Conservation (phyloP, 2,888 invertebrate species). For the Noctua janthina region DNA sequence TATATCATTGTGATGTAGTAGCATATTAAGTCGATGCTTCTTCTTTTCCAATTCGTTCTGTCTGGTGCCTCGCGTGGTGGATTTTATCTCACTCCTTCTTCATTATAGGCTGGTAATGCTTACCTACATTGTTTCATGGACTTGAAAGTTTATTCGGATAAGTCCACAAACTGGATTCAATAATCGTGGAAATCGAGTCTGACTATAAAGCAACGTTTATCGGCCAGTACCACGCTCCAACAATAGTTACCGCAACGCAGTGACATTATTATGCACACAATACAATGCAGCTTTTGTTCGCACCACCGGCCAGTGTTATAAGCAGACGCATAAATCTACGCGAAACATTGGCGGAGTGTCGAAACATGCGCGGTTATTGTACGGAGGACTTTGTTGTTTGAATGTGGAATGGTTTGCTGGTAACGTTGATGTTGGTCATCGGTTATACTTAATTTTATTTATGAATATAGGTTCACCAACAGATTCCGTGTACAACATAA, state of each 20-base stretch:
- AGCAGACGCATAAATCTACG: conserved; percentile 70
- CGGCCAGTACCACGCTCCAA: conserved; percentile 42
- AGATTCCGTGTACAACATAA: no score
- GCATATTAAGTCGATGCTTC: neutral
- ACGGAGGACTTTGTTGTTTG: conserved; percentile 19
- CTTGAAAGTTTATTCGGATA: neutral
- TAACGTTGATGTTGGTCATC: conserved; percentile 4
- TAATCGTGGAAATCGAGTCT: conserved; percentile 1
- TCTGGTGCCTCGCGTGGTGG: neutral
- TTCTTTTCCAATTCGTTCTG: neutral
- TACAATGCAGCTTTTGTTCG: conserved; percentile 71
- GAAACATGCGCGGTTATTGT: conserved; percentile 51
- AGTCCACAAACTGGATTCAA: neutral
- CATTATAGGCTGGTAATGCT: neutral
- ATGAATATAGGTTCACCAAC: no score
- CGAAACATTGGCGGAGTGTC: conserved; percentile 61
- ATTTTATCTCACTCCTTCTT: neutral
- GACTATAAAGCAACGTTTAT: conserved; percentile 32
- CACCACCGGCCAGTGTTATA: conserved; percentile 68
- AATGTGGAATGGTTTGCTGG: conserved; percentile 14
- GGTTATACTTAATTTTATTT: neutral
- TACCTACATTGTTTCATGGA: neutral
- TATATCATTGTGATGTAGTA: conserved; percentile 18
- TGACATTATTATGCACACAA: conserved; percentile 65
- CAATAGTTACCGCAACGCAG: conserved; percentile 65